Evolutionary conservation across 2,888 invertebrate genomes (phyloP).

Genomic region (Cheilosia vernalis): DNA sequence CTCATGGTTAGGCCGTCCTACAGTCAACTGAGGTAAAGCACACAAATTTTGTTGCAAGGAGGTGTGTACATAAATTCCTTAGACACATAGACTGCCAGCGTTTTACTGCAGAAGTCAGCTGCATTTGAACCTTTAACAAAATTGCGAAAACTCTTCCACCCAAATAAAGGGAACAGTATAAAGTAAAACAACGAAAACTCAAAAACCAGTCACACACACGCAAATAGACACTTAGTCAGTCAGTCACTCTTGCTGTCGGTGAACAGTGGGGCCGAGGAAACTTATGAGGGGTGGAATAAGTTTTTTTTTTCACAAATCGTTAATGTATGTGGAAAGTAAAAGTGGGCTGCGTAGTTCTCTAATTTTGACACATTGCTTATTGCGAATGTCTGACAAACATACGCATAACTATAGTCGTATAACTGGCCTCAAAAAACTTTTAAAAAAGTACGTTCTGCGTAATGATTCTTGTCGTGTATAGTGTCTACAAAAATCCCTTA

Average conservation of each 20-base stretch:
- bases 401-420: no score
- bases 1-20: background rate
- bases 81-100: constrained; percentile 22
- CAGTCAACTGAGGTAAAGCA: no score
- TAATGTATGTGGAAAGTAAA: no score
- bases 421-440: no score
- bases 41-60: background rate
- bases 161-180: constrained; percentile 17
- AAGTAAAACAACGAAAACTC: constrained; percentile 32
- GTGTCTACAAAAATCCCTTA: no score
- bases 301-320: background rate
- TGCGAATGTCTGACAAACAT: no score
- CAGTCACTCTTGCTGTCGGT: constrained; percentile 46
- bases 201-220: constrained; percentile 71
- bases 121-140: constrained; percentile 2
- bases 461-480: no score
- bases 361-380: background rate
- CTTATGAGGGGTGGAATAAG: background rate
- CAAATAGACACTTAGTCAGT: constrained; percentile 65
- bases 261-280: constrained; percentile 38
- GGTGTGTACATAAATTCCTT: constrained; percentile 2
- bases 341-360: background rate
- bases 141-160: constrained; percentile 55
- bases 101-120: constrained; percentile 35
- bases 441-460: no score